These are phyloP conservation scores for Microplitis deprimator DNA, from an alignment of 2,888 invertebrate genomes.

Conservation along the genomic window DNA sequence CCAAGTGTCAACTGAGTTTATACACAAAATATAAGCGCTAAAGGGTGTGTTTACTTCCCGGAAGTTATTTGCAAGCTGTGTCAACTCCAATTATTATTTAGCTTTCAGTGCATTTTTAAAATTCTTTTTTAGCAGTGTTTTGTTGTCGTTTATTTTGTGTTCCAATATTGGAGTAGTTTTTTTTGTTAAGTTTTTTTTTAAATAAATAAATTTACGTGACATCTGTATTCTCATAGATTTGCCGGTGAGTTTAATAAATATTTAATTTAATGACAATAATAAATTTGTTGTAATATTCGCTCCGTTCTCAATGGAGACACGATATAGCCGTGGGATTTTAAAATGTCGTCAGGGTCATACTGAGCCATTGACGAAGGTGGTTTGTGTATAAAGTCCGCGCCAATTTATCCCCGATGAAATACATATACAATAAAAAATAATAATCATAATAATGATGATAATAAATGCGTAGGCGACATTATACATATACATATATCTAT, in stretches of 20 bases:
- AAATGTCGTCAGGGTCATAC: slow-evolving; percentile 52
- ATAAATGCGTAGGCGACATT: slow-evolving; percentile 44
- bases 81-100: not conserved
- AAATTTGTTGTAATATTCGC: not conserved
- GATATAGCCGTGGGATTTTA: slow-evolving; percentile 51
- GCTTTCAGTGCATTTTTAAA: not conserved
- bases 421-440: slow-evolving; percentile 20
- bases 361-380: slow-evolving; percentile 37
- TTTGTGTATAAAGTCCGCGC: slow-evolving; percentile 39
- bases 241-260: not conserved
- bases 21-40: not conserved
- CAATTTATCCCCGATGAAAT: slow-evolving; percentile 49
- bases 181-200: not conserved
- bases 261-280: not conserved
- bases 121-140: not conserved
- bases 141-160: not conserved
- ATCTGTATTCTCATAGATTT: not conserved
- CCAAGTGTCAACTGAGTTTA: slow-evolving; percentile 9
- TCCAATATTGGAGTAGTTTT: not conserved
- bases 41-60: slow-evolving; percentile 19
- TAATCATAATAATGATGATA: slow-evolving; percentile 20
- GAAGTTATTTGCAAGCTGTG: slow-evolving; percentile 10
- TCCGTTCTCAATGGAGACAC: slow-evolving; percentile 12
- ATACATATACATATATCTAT: slow-evolving; percentile 7
- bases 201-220: not conserved